phyloP scores from a whole-genome alignment of 2,113 vertebrate species.

The Laterallus jamaicensis region DNA sequence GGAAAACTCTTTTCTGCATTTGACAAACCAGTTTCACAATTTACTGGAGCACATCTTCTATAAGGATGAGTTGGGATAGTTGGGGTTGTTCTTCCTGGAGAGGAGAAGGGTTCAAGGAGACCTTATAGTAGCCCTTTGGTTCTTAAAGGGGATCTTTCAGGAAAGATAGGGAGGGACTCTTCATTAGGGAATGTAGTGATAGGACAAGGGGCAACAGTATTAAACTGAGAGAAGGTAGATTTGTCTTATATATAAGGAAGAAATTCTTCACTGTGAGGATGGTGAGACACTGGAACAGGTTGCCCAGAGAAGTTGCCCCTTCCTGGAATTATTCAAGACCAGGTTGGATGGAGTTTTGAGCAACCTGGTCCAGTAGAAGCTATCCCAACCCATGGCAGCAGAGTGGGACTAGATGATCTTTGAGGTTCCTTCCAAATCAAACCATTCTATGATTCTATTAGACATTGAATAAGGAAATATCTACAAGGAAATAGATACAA shows the following conservation, averaged over 20 bases:
- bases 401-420: neutral
- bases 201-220: neutral
- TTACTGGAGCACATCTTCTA: neutral
- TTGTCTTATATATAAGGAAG: neutral
- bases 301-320: neutral
- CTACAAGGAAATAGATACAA: neutral
- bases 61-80: neutral
- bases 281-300: neutral
- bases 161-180: neutral
- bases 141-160: neutral
- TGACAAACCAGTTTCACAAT: neutral
- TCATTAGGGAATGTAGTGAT: rapidly evolving
- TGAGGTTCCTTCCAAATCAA: neutral
- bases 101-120: neutral
- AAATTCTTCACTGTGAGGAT: neutral
- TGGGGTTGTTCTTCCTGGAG: neutral
- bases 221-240: neutral
- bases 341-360: neutral
- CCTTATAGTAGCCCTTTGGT: neutral
- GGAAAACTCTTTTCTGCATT: neutral
- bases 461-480: neutral
- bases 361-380: too few species aligned
- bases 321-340: neutral
- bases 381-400: neutral
- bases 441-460: neutral